Percentiles rank a stretch among this genome's conserved stretches.
Conservation (phyloP, 2,888 invertebrate species). For the Timema podura region DNA sequence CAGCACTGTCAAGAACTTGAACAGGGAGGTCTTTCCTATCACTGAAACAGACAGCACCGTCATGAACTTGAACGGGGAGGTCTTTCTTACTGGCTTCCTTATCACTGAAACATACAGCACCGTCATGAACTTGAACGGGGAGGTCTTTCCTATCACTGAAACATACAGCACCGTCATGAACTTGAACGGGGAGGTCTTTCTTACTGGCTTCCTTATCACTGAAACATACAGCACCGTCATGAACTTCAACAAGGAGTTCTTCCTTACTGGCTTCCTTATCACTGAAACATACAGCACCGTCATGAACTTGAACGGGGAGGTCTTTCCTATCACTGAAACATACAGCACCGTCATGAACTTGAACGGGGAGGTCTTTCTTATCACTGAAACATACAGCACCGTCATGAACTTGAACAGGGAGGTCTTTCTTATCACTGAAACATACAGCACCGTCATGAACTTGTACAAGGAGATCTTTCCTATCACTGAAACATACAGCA, state of each 20-base stretch:
- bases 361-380: slow-evolving; percentile 78
- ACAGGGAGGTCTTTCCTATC: slow-evolving; percentile 82
- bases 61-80: slow-evolving; percentile 74
- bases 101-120: slow-evolving; percentile 39
- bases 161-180: slow-evolving; percentile 87
- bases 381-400: slow-evolving; percentile 56
- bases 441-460: slow-evolving; percentile 60
- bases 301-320: slow-evolving; percentile 90
- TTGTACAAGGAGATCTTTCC: slow-evolving; percentile 83
- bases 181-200: slow-evolving; percentile 81
- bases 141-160: slow-evolving; percentile 78
- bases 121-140: slow-evolving; percentile 84
- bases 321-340: slow-evolving; percentile 73
- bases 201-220: slow-evolving; percentile 80
- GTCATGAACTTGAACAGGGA: slow-evolving; percentile 71
- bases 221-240: slow-evolving; percentile 35
- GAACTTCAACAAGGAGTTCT: slow-evolving; percentile 79
- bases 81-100: too few species aligned
- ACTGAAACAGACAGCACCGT: slow-evolving; percentile 52
- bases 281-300: background rate
- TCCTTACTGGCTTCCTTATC: slow-evolving; percentile 70
- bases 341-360: slow-evolving; percentile 92
- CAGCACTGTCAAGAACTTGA: slow-evolving; percentile 93
- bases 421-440: slow-evolving; percentile 57
- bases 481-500: slow-evolving; percentile 61